Percentiles rank a stretch among this genome's conserved stretches.
Conservation (phyloP, 1,140 invertebrate species). For the Littorina saxatilis region DNA sequence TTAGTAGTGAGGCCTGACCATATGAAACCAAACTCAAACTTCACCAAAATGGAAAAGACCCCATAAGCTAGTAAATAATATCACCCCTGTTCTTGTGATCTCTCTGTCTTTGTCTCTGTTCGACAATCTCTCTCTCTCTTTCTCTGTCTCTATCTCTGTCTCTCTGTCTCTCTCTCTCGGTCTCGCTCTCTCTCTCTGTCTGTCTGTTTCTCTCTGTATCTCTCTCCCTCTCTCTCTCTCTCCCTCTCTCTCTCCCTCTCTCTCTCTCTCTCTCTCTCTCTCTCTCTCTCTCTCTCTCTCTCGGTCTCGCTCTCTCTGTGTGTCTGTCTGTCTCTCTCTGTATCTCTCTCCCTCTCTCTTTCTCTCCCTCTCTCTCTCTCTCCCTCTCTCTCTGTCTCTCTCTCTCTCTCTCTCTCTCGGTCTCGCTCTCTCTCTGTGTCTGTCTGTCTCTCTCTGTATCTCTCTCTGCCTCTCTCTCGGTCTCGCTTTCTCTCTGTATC, state of each 20-base stretch:
- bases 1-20: no score
- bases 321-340: neutral
- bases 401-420: slow-evolving; percentile 3
- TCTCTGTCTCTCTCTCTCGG: neutral
- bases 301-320: neutral
- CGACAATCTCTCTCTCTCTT: neutral
- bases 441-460: neutral
- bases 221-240: slow-evolving; percentile 3
- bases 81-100: neutral
- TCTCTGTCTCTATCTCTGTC: neutral
- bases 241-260: slow-evolving; percentile 8
- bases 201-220: neutral
- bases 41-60: no score
- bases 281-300: slow-evolving; percentile 2
- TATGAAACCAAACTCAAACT: no score
- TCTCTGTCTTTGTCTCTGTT: slow-evolving; percentile 16
- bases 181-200: neutral
- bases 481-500: neutral
- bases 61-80: no score
- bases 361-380: slow-evolving; percentile 10
- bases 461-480: neutral
- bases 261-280: slow-evolving; percentile 14
- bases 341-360: neutral
- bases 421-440: neutral
- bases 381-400: slow-evolving; percentile 20